Evolutionary conservation across 2,113 vertebrate species (phyloP), one percentile per base, ranked within the genome.

Genomic region (Procapra przewalskii): DNA sequence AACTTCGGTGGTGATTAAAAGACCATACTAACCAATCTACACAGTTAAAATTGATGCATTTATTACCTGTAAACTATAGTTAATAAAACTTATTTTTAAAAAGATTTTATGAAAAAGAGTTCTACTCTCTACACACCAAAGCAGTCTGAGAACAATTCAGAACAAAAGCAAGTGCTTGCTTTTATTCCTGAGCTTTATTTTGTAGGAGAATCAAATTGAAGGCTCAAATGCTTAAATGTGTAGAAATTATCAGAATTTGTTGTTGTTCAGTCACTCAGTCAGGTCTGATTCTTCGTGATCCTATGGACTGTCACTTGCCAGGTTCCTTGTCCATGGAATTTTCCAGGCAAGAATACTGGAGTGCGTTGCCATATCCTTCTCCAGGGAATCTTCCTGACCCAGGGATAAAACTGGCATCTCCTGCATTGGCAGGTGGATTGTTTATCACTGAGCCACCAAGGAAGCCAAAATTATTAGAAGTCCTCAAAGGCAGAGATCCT

Each of bases 161-260:
- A 90, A 90, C 85, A 90, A 91, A 88, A 88, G 55, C 23, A 96
- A 91, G 36, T 13, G 7, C 12, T 55, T 55, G 15, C 5, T 43
- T 87, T 92, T 90, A 88, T 81, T 71, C 6, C 21, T 43, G 29
- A 96, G 57, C 4, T 94, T 96, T 81, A 88, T 89, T 96, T 93
- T 93, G 21, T 17, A 82, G 15, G 8, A 94, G 31, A 91, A 96
- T 67, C 25, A 95, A 62, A 80, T 85, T 57, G 92, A 77, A 88
- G 81, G 6, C 12, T 81, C 52, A 92, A 48, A 95, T 85, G 71
- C 6, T 88, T 64, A 91, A 88, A 54, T 60, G 17, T 43, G 5
- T 87, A 77, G 40, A 79, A 81, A 36, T 77, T 87, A 95, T 81
- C 87, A 54, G 40, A 95, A 91, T 14, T 75, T 77, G 71, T 43